Conservation (phyloP, 1,140 invertebrate species). For the Drosophila ambigua region DNA sequence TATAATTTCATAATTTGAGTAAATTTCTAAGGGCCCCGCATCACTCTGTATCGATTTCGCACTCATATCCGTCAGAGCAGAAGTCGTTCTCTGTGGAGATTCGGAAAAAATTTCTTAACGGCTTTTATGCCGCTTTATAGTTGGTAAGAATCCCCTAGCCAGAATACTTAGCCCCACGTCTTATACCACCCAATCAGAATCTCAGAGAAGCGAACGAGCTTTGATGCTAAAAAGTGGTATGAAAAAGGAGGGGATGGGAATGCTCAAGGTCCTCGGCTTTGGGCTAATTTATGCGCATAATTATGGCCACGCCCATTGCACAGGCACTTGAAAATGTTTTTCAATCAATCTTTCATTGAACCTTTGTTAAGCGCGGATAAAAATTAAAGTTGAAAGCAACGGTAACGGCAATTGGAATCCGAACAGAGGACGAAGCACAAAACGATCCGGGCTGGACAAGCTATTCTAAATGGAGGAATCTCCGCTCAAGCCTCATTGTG, state of each 20-base stretch:
- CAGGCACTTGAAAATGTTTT: constrained; percentile 68
- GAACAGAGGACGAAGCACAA: background rate
- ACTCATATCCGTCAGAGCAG: too few species aligned
- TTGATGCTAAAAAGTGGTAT: constrained; percentile 15
- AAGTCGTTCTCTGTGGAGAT: constrained; percentile 12
- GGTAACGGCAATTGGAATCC: constrained; percentile 5
- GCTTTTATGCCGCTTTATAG: constrained; percentile 17
- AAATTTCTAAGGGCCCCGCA: too few species aligned
- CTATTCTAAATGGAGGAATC: background rate
- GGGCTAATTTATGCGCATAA: constrained; percentile 76
- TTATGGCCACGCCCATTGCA: constrained; percentile 59
- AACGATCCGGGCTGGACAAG: constrained; percentile 23
- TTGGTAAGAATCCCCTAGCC: background rate
- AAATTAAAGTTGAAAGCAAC: constrained; percentile 65
- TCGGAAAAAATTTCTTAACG: constrained; percentile 1
- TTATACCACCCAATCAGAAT: background rate
- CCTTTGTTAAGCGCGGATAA: constrained; percentile 72
- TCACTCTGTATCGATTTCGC: constrained; percentile 17
- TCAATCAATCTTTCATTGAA: constrained; percentile 78
- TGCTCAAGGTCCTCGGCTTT: constrained; percentile 33
- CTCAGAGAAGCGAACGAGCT: constrained; percentile 15
- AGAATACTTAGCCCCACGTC: too few species aligned
- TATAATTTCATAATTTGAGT: constrained; percentile 72
- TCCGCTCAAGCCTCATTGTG: too few species aligned
- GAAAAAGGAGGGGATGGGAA: background rate